These are phyloP conservation scores for Hyperoodon ampullatus DNA, from an alignment of 2,113 vertebrate genomes.

Conservation along the genomic window DNA sequence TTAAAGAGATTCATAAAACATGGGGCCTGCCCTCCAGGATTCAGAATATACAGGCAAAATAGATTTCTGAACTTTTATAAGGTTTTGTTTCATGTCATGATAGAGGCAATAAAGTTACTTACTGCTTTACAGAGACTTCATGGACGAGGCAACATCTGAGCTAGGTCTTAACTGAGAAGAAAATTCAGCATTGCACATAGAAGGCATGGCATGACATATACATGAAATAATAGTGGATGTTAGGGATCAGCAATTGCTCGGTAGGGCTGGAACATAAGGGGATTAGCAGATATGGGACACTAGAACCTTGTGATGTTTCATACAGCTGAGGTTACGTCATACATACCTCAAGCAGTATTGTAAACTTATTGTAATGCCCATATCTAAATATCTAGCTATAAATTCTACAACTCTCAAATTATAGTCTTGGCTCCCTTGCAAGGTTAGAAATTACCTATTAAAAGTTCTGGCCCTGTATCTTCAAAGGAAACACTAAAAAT, in stretches of 20 bases:
- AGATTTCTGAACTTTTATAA: constrained; percentile 15
- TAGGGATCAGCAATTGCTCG: not conserved
- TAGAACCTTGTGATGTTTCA: not conserved
- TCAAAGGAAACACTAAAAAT: constrained; percentile 8
- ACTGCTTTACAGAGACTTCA: constrained; percentile 41
- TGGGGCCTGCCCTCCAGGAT: not conserved
- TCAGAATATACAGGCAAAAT: not conserved
- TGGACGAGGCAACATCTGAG: not conserved
- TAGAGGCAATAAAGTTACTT: not conserved
- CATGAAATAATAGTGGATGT: not conserved
- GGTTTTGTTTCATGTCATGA: constrained; percentile 4
- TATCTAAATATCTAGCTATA: constrained; percentile 21
- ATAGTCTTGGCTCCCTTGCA: not conserved
- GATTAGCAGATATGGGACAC: not conserved
- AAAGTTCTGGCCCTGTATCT: not conserved
- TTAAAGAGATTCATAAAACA: constrained; percentile 31
- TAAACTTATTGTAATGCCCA: not conserved
- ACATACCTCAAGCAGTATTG: not conserved
- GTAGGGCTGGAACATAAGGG: not conserved
- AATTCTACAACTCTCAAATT: constrained; percentile 19
- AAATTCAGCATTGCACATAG: not conserved
- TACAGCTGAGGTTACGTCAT: not conserved
- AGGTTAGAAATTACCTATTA: constrained; percentile 19
- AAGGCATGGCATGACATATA: not conserved
- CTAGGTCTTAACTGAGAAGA: not conserved